Percentiles rank a stretch among this genome's conserved stretches.
phyloP scores from a whole-genome alignment of 2,113 vertebrate genomes.

The Mustela nigripes region DNA sequence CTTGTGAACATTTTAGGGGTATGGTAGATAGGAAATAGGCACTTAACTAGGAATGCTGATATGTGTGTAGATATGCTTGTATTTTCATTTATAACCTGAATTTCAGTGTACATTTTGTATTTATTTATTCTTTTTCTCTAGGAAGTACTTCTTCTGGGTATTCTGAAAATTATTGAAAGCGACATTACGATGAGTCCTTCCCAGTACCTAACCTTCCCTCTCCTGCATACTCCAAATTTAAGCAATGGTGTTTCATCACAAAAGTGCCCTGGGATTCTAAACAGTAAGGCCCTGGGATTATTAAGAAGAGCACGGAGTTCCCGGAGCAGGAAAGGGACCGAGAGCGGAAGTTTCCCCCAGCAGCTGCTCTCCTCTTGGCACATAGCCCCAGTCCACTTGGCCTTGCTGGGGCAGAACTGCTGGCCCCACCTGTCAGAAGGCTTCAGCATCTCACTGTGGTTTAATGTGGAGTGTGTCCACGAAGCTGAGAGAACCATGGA shows the following conservation, averaged over 20 bases:
- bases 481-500: constrained; percentile 81
- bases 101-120: neutral
- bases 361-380: constrained; percentile 95
- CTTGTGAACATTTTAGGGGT: constrained; percentile 12
- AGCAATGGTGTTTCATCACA: constrained; percentile 84
- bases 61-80: neutral
- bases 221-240: constrained; percentile 84
- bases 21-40: neutral
- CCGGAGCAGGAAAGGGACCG: constrained; percentile 88
- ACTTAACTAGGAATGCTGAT: constrained; percentile 19
- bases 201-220: constrained; percentile 94
- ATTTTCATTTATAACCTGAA: constrained; percentile 52
- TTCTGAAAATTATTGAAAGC: constrained; percentile 93
- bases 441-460: constrained; percentile 96
- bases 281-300: constrained; percentile 83
- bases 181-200: constrained; percentile 92
- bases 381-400: constrained; percentile 94
- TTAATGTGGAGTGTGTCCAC: constrained; percentile 86
- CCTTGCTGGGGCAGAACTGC: constrained; percentile 96
- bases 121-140: constrained; percentile 81
- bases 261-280: constrained; percentile 85
- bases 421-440: constrained; percentile 98
- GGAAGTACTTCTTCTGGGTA: constrained; percentile 94
- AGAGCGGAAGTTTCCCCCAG: constrained; percentile 86
- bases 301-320: constrained; percentile 88